phyloP scores from a whole-genome alignment of 2,888 invertebrate genomes.

The Beris morrisii region DNA sequence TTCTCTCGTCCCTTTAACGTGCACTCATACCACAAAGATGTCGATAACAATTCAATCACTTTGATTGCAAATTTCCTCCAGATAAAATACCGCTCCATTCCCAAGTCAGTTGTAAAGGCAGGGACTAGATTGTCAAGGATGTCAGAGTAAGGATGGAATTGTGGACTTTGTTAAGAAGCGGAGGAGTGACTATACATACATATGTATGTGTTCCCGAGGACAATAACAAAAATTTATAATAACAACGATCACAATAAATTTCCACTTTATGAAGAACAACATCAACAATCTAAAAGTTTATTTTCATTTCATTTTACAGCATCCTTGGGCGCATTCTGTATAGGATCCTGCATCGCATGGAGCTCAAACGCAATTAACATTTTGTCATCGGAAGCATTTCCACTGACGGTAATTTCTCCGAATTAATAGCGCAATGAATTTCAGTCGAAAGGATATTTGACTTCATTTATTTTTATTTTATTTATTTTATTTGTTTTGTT shows the following conservation, averaged over 20 bases:
- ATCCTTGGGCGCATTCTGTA: conserved; percentile 34
- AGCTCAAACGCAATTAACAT: conserved; percentile 36
- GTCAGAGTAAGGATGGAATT: neutral
- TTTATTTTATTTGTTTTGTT: neutral
- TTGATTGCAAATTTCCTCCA: conserved; percentile 28
- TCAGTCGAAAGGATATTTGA: neutral
- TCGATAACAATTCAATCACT: conserved; percentile 27
- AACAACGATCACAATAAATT: no score
- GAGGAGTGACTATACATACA: no score
- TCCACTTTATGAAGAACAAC: no score
- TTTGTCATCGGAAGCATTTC: conserved; percentile 31
- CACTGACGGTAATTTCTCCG: conserved; percentile 27
- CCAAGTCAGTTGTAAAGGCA: neutral
- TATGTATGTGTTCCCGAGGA: no score
- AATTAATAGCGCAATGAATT: neutral
- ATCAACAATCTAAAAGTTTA: conserved; percentile 3
- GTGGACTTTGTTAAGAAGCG: no score
- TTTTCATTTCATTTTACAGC: conserved; percentile 23
- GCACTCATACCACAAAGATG: conserved; percentile 6
- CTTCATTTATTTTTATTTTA: conserved; percentile 2
- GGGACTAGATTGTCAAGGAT: conserved; percentile 9
- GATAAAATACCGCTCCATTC: conserved; percentile 10
- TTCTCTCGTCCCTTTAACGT: no score
- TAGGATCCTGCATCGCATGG: conserved; percentile 37
- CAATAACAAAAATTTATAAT: no score